phyloP scores from a whole-genome alignment of 2,113 vertebrate species.

The Poicephalus gulielmi region DNA sequence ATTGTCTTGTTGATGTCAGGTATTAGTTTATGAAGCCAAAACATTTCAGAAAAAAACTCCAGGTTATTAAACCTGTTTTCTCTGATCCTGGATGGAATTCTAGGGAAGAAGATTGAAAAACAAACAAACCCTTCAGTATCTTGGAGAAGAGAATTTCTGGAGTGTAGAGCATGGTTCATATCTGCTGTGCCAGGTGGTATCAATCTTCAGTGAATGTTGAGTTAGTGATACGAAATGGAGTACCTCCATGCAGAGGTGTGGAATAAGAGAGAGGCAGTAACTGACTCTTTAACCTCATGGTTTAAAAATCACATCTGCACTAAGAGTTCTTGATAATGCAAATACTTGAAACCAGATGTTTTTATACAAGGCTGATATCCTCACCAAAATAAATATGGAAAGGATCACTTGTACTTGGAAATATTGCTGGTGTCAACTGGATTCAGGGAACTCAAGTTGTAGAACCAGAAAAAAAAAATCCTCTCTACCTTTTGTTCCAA shows the following conservation, averaged over 20 bases:
- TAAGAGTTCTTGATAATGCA: neutral
- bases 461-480: neutral
- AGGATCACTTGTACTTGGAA: neutral
- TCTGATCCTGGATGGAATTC: neutral
- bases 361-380: neutral
- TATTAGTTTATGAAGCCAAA: neutral
- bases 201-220: neutral
- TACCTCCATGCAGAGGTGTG: accelerated
- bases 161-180: neutral
- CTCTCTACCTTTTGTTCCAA: neutral
- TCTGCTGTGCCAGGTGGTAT: neutral
- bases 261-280: neutral
- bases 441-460: neutral
- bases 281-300: neutral
- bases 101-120: neutral
- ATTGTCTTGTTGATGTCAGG: neutral
- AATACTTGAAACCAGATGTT: neutral
- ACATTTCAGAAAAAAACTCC: neutral
- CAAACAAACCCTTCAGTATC: neutral
- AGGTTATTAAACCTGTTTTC: neutral
- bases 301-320: neutral
- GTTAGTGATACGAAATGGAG: neutral
- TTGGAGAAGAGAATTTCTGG: neutral
- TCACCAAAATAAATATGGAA: neutral
- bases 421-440: neutral